Evolutionary conservation across 2,888 invertebrate species (phyloP), one percentile per base, ranked within the genome.

Genomic region (Hypsopygia costalis): DNA sequence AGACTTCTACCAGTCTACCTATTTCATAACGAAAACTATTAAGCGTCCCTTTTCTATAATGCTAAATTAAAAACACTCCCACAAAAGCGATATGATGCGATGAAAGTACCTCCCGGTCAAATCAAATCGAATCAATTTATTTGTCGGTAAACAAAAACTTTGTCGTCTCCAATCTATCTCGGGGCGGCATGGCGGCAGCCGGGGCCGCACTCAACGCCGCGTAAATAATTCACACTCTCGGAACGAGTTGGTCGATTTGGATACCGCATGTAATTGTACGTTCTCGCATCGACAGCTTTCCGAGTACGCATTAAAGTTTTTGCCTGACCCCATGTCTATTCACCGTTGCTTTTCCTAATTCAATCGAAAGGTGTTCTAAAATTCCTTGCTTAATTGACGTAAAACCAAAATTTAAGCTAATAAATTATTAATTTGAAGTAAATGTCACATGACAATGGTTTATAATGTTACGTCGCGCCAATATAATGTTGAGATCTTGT

Each of bases 301-400:
- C 62, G 61, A 63, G 62, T 66, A 76, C 74, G 67, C 74, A 78
- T 81, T 81, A 67, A 81, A 81, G 76, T 86, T 86, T 85, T 82
- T 83, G 69, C 69, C 57, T 55, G 53, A 60, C 47, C 58, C 61
- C 55, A 51, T 56, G 62, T 72, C 70, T 70, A 72, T 78, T 77
- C 69, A 67, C 66, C 71, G 73, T 73, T 80, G 77, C 83, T 83
- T 81, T 77, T 63, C 71, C 68, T 57, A 78, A 80, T 81, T 75
- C 72, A 74, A 80, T 72, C 63, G 63, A 66, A 58, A 68, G 72
- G 71, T 60, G 69, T 70, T 69, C 62, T 58, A 60, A 63, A 68
- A 81, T 80, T 79, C 77, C 73, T 78, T 76, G 58, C 67, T 69
- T 78, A 81, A 80, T 81, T 81, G 73, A 74, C 61, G 61, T 63